phyloP scores from a whole-genome alignment of 2,888 invertebrate species.

The Ryuthela nishihirai region DNA sequence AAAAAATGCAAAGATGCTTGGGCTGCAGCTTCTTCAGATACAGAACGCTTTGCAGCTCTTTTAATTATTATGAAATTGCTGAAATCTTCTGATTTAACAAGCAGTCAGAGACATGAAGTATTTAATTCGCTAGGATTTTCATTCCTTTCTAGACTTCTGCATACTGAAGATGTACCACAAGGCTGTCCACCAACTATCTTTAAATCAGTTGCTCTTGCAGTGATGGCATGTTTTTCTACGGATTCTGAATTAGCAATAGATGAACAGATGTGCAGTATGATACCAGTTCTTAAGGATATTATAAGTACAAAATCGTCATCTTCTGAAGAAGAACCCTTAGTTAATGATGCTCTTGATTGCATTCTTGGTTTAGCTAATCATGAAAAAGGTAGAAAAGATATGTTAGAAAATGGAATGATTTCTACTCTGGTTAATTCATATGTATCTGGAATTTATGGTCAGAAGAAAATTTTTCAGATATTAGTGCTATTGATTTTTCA shows the following conservation, averaged over 20 bases:
- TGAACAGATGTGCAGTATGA: constrained; percentile 20
- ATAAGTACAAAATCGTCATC: constrained; percentile 1
- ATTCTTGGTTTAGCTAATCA: constrained; percentile 54
- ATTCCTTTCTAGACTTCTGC: constrained; percentile 75
- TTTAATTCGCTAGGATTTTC: constrained; percentile 87
- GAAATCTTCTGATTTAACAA: constrained; percentile 52
- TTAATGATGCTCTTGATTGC: constrained; percentile 53
- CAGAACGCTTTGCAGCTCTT: constrained; percentile 84
- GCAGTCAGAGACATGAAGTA: constrained; percentile 50
- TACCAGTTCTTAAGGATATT: constrained; percentile 14
- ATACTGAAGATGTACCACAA: constrained; percentile 67
- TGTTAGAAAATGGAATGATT: constrained; percentile 72
- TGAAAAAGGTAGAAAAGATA: constrained; percentile 71
- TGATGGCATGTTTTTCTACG: constrained; percentile 72
- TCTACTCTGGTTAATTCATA: not conserved
- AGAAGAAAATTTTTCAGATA: constrained; percentile 12
- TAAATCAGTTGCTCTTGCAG: constrained; percentile 83
- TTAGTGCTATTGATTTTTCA: constrained; percentile 3
- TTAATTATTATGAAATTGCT: constrained; percentile 89
- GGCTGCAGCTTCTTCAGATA: constrained; percentile 74
- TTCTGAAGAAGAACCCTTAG: constrained; percentile 14
- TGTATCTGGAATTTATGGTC: not conserved
- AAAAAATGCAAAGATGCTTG: constrained; percentile 78
- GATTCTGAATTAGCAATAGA: constrained; percentile 42
- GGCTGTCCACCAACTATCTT: constrained; percentile 86